Evolutionary conservation across 2,113 vertebrate species (phyloP).

Genomic region (Pelobates fuscus): DNA sequence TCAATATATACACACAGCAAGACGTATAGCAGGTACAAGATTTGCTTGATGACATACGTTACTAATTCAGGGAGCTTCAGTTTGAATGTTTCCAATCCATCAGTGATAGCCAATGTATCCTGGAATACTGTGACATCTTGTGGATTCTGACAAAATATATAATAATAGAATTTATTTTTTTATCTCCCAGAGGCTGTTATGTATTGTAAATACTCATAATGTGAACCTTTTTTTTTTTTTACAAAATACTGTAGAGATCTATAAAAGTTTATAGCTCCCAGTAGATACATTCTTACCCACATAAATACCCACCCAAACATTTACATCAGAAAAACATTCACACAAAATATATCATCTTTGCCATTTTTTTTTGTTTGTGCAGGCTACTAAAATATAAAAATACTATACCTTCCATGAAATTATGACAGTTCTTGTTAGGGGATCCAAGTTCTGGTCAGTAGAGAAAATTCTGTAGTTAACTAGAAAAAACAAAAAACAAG

Average conservation of each 20-base stretch:
- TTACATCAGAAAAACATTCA: too few relatives aligned
- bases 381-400: background rate
- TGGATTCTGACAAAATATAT: constrained; percentile 1
- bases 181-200: too few relatives aligned
- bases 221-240: background rate
- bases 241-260: too few relatives aligned
- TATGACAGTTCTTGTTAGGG: background rate
- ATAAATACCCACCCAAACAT: too few relatives aligned
- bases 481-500: background rate
- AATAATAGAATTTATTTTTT: background rate
- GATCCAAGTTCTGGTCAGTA: constrained; percentile 20
- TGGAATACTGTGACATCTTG: constrained; percentile 12
- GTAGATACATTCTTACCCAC: too few relatives aligned
- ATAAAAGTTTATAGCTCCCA: too few relatives aligned
- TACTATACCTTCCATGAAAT: constrained; percentile 7
- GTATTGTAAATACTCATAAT: background rate
- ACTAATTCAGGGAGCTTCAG: constrained; percentile 10
- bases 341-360: too few relatives aligned
- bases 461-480: constrained; percentile 30
- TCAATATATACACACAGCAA: too few relatives aligned
- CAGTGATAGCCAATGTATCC: background rate
- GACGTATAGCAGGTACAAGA: too few relatives aligned
- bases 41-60: too few relatives aligned
- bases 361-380: too few relatives aligned
- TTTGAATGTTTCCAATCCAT: background rate